These are phyloP conservation scores for Hydropotes inermis DNA, from an alignment of 2,113 vertebrate species.

Conservation along the genomic window DNA sequence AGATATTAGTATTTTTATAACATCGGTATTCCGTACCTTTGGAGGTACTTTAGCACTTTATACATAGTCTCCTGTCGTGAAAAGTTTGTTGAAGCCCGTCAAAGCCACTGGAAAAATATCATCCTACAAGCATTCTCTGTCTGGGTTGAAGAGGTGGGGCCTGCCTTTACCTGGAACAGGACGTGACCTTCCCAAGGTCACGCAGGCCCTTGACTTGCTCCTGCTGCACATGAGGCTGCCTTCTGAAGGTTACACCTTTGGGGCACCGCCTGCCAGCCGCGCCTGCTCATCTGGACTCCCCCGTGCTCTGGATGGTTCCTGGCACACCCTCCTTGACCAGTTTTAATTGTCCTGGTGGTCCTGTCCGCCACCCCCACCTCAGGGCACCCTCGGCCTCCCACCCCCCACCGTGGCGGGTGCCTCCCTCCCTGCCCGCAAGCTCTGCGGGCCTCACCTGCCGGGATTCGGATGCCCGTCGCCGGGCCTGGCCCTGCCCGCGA, in stretches of 20 bases:
- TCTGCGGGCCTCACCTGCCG: rapidly evolving
- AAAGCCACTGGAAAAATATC: rapidly evolving
- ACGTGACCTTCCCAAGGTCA: not conserved
- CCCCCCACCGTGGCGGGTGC: not conserved
- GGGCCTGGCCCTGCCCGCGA: not conserved
- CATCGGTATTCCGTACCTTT: rapidly evolving
- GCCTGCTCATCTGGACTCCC: rapidly evolving
- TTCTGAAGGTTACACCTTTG: rapidly evolving
- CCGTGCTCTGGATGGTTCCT: rapidly evolving
- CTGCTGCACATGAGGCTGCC: rapidly evolving
- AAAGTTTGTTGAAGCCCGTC: not conserved
- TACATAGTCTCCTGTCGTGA: rapidly evolving
- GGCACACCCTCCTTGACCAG: rapidly evolving
- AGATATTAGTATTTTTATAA: not conserved
- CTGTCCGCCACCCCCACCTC: rapidly evolving
- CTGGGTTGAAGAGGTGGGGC: not conserved
- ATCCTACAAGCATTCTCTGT: not conserved
- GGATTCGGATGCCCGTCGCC: not conserved
- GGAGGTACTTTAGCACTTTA: rapidly evolving
- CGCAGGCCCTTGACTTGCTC: rapidly evolving
- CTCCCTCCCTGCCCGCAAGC: rapidly evolving
- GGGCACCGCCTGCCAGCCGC: rapidly evolving
- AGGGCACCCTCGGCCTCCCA: not conserved
- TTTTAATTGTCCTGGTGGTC: rapidly evolving
- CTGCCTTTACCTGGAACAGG: too few relatives aligned